A percentile compares a stretch with the other conserved stretches of the same genome.
Conservation (phyloP, 2,113 vertebrate genomes). For the Mus pahari region DNA sequence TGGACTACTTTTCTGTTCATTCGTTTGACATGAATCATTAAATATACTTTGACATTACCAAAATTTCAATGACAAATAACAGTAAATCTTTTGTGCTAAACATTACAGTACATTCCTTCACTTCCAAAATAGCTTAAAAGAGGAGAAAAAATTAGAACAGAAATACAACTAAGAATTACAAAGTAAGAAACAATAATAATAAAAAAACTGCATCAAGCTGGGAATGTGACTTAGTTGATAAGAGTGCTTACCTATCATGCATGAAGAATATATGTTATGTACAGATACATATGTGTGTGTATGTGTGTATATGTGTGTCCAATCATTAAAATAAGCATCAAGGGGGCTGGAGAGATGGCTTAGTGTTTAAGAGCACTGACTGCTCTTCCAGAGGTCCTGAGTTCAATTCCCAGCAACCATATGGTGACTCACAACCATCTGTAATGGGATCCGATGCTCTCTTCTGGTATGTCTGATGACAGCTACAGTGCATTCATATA, state of each 20-base stretch:
- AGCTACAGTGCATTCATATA: too few species aligned
- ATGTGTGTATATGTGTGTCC: background rate
- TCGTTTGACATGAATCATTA: constrained; percentile 77
- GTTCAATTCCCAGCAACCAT: too few species aligned
- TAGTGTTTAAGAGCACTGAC: too few species aligned
- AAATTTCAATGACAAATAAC: constrained; percentile 69
- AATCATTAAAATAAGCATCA: constrained; percentile 35
- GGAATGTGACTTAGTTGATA: background rate
- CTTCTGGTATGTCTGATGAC: too few species aligned
- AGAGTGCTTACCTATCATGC: background rate
- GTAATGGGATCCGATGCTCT: too few species aligned
- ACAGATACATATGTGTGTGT: background rate
- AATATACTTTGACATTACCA: constrained; percentile 56
- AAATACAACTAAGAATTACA: constrained; percentile 39
- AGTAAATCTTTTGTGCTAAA: constrained; percentile 67
- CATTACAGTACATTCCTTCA: constrained; percentile 28
- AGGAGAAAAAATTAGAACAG: constrained; percentile 23
- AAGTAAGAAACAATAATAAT: background rate
- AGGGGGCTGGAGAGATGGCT: too few species aligned
- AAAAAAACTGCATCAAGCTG: background rate
- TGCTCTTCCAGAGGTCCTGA: too few species aligned
- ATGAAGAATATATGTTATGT: background rate
- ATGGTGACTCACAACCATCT: too few species aligned
- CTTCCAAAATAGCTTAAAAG: constrained; percentile 47
- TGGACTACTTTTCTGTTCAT: constrained; percentile 69